Evolutionary conservation across 2,113 vertebrate genomes (phyloP).

Genomic region (Microcebus jonahi): DNA sequence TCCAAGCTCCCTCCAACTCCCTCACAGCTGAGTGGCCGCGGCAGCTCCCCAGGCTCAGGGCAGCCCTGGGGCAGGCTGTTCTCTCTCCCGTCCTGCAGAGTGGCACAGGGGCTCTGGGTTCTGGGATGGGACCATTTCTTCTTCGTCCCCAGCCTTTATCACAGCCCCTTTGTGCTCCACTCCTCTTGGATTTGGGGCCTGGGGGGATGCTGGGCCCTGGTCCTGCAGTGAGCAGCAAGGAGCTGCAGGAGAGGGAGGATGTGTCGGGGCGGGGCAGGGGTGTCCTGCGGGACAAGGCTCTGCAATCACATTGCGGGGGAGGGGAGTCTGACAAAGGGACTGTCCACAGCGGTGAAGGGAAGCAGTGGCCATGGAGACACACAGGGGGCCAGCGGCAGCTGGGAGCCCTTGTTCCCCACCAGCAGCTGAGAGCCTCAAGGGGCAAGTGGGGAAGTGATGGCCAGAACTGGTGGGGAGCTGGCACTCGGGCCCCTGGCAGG

Average conservation of each 20-base stretch:
- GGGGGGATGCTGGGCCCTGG: fast-evolving
- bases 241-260: too few species aligned
- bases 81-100: fast-evolving
- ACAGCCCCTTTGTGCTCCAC: fast-evolving
- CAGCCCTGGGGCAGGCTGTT: too few species aligned
- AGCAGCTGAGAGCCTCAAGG: not conserved
- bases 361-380: fast-evolving
- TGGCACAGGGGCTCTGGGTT: not conserved
- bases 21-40: not conserved
- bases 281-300: not conserved
- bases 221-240: fast-evolving
- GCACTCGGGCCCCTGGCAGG: not conserved
- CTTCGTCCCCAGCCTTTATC: not conserved
- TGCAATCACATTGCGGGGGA: too few species aligned
- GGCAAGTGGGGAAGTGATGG: fast-evolving
- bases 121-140: fast-evolving
- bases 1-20: not conserved
- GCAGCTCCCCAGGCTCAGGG: not conserved
- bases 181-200: not conserved
- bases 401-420: too few species aligned
- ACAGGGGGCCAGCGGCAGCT: fast-evolving
- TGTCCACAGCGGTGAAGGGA: fast-evolving
- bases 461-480: not conserved
- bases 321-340: not conserved
- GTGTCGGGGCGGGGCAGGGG: fast-evolving